phyloP scores from a whole-genome alignment of 2,797 vertebrate species.

The Helostoma temminkii region DNA sequence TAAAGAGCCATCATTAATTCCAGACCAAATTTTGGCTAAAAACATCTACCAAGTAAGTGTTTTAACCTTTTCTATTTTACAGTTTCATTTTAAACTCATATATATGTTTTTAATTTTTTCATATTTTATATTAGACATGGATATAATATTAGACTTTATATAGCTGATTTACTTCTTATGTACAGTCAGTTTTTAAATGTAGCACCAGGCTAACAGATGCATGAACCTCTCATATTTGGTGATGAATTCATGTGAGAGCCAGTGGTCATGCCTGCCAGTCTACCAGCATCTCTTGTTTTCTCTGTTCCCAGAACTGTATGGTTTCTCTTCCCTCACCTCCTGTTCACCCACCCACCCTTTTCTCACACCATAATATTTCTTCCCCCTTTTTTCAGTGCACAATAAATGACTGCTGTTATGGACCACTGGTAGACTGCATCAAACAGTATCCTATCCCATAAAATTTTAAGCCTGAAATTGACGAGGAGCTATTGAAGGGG shows the following conservation, averaged over 20 bases:
- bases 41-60: conserved; percentile 94
- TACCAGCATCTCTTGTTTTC: conserved; percentile 62
- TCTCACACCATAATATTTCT: conserved; percentile 79
- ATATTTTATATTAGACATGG: too few relatives aligned
- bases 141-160: background rate
- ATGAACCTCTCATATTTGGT: conserved; percentile 83
- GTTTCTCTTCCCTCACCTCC: conserved; percentile 48
- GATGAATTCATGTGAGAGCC: conserved; percentile 84
- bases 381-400: conserved; percentile 91
- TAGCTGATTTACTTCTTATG: conserved; percentile 9
- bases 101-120: background rate
- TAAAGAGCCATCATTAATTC: conserved; percentile 94
- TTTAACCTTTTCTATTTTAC: conserved; percentile 50
- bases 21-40: conserved; percentile 91
- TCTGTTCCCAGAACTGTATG: conserved; percentile 48
- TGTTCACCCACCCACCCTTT: conserved; percentile 47
- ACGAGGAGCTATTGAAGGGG: conserved; percentile 90
- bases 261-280: conserved; percentile 77
- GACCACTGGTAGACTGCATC: conserved; percentile 99
- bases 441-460: conserved; percentile 99
- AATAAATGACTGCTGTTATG: conserved; percentile 99
- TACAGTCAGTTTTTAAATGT: conserved; percentile 47
- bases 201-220: conserved; percentile 61
- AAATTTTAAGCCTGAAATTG: conserved; percentile 95
- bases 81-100: background rate